Conservation (phyloP, 2,888 invertebrate species). For the Synanthedon myopaeformis region DNA sequence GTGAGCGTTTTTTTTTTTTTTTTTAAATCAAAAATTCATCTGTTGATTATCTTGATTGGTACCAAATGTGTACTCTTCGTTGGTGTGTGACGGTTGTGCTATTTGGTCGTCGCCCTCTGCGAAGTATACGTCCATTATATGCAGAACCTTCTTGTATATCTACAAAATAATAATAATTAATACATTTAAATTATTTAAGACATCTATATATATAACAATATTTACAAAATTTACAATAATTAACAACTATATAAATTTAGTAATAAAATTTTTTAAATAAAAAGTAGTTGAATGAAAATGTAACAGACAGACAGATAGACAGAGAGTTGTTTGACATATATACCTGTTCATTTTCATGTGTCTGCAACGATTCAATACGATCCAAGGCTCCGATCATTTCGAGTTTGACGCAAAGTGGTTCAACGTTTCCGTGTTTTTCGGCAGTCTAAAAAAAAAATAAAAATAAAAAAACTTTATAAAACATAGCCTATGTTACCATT, state of each 20-base stretch:
- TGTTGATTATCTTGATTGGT: slow-evolving; percentile 16
- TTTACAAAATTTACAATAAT: too few species aligned
- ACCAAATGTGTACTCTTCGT: slow-evolving; percentile 45
- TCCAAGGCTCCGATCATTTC: slow-evolving; percentile 94
- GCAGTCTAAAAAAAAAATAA: too few species aligned
- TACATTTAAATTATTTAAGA: background rate
- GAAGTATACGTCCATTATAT: slow-evolving; percentile 85
- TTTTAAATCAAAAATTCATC: slow-evolving; percentile 37
- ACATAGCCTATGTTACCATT: background rate
- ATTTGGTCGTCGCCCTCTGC: slow-evolving; percentile 59
- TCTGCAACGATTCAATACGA: slow-evolving; percentile 87
- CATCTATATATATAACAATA: too few species aligned
- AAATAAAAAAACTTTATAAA: too few species aligned
- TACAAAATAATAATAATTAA: slow-evolving; percentile 13
- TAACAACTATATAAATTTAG: too few species aligned
- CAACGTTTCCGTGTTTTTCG: slow-evolving; percentile 79
- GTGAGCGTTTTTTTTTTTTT: background rate
- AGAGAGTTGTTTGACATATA: too few species aligned
- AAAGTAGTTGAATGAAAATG: too few species aligned
- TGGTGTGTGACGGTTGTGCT: slow-evolving; percentile 11
- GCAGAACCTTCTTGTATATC: slow-evolving; percentile 81
- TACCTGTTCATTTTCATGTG: slow-evolving; percentile 90
- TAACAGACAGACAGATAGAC: too few species aligned
- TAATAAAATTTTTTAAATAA: too few species aligned
- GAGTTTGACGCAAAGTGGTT: slow-evolving; percentile 81